A percentile compares a stretch with the other conserved stretches of the same genome.
These are phyloP conservation scores for Erythrocercus mccallii DNA, from an alignment of 2,113 vertebrate species.

Conservation along the genomic window DNA sequence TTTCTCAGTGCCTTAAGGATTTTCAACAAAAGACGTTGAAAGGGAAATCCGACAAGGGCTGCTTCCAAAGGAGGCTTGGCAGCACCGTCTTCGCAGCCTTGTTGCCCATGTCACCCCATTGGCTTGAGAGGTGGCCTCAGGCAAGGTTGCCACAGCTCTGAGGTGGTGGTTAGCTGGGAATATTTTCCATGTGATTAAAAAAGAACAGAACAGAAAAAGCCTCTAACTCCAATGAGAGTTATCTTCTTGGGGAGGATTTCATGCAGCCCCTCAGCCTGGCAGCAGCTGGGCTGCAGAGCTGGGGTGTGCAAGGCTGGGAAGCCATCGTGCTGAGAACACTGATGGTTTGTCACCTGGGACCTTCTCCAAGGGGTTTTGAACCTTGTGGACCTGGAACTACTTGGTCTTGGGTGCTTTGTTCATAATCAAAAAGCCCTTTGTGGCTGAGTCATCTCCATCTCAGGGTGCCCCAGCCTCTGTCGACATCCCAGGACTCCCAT, in stretches of 20 bases:
- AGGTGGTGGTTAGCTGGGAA: not conserved
- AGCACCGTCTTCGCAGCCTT: not conserved
- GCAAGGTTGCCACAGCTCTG: not conserved
- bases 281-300: not conserved
- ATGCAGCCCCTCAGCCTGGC: not conserved
- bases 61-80: constrained; percentile 48
- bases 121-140: not conserved
- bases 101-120: not conserved
- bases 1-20: not conserved
- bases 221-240: not conserved
- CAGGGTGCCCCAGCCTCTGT: not conserved
- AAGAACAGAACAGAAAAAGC: not conserved
- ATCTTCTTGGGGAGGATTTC: not conserved
- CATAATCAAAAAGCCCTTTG: not conserved
- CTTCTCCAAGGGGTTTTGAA: not conserved
- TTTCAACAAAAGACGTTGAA: constrained; percentile 41
- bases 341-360: not conserved
- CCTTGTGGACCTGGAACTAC: not conserved
- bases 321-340: not conserved
- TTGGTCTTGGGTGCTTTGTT: not conserved
- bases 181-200: not conserved
- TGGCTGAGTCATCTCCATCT: not conserved
- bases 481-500: not conserved
- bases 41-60: not conserved
- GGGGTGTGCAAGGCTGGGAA: not conserved